A percentile compares a stretch with the other conserved stretches of the same genome.
Conservation (phyloP, 2,113 vertebrate genomes). For the Mandrillus leucophaeus region DNA sequence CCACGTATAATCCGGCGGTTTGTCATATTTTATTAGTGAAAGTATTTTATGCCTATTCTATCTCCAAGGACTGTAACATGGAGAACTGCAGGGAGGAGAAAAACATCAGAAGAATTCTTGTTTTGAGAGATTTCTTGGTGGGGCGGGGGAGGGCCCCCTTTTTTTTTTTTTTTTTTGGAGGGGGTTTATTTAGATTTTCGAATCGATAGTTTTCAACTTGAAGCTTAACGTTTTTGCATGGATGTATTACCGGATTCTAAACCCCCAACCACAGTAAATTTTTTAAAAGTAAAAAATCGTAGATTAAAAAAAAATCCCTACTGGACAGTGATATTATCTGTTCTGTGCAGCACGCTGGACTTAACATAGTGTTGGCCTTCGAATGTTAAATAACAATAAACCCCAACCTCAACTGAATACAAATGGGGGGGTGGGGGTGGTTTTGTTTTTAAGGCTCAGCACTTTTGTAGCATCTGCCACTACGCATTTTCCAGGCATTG, state of each 20-base stretch:
- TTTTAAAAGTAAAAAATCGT: slow-evolving; percentile 59
- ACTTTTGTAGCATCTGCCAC: slow-evolving; percentile 80
- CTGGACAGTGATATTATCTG: slow-evolving; percentile 69
- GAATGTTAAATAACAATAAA: slow-evolving; percentile 78
- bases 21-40: slow-evolving; percentile 81
- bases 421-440: slow-evolving; percentile 74
- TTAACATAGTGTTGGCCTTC: slow-evolving; percentile 69
- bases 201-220: slow-evolving; percentile 76
- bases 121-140: slow-evolving; percentile 73
- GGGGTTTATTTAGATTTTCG: slow-evolving; percentile 61
- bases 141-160: slow-evolving; percentile 24
- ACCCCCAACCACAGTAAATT: slow-evolving; percentile 33
- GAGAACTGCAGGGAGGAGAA: slow-evolving; percentile 73
- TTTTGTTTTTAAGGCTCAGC: slow-evolving; percentile 80
- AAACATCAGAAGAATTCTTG: slow-evolving; percentile 75
- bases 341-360: slow-evolving; percentile 66
- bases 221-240: slow-evolving; percentile 46
- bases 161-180: background rate
- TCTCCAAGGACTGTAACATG: slow-evolving; percentile 78
- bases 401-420: slow-evolving; percentile 77
- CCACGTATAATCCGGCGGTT: slow-evolving; percentile 79
- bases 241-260: slow-evolving; percentile 45
- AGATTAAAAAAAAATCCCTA: slow-evolving; percentile 62
- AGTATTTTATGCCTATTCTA: slow-evolving; percentile 78
- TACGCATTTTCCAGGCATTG: slow-evolving; percentile 79